Evolutionary conservation across 2,113 vertebrate species (phyloP).

Genomic region (Clupea harengus): DNA sequence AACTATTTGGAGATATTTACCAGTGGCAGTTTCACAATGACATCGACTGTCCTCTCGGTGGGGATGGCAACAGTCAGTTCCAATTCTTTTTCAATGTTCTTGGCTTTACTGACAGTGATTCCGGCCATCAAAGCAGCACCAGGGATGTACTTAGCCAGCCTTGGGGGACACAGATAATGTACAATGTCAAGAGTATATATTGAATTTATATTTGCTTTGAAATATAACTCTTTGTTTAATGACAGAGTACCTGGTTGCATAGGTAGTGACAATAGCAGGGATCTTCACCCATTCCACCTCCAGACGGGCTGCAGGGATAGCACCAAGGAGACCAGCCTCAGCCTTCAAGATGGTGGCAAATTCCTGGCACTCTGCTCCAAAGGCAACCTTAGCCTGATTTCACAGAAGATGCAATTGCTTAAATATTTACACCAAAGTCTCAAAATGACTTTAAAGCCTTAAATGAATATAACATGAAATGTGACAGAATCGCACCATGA

Average conservation of each 20-base stretch:
- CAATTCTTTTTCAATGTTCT: slow-evolving; percentile 65
- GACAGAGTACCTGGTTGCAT: slow-evolving; percentile 55
- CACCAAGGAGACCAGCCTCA: slow-evolving; percentile 70
- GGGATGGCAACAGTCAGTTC: slow-evolving; percentile 61
- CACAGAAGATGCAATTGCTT: background rate
- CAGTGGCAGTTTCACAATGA: slow-evolving; percentile 68
- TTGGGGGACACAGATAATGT: slow-evolving; percentile 46
- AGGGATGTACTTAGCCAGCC: slow-evolving; percentile 61
- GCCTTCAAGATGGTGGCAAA: slow-evolving; percentile 59
- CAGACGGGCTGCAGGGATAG: slow-evolving; percentile 66
- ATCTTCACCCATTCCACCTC: slow-evolving; percentile 66
- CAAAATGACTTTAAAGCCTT: background rate
- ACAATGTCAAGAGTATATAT: background rate
- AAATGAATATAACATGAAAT: too few relatives aligned
- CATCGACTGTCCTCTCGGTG: slow-evolving; percentile 59
- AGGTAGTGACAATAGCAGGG: slow-evolving; percentile 51
- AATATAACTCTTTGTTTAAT: background rate
- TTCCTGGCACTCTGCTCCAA: slow-evolving; percentile 71
- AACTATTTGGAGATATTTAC: slow-evolving; percentile 51
- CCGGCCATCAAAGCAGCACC: slow-evolving; percentile 54
- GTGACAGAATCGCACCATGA: slow-evolving; percentile 62
- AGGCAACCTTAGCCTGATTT: slow-evolving; percentile 61
- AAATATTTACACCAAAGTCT: background rate
- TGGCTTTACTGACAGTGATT: slow-evolving; percentile 48
- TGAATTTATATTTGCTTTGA: background rate